phyloP scores from a whole-genome alignment of 2,113 vertebrate species.

The Hypocryptadius cinnamomeus region DNA sequence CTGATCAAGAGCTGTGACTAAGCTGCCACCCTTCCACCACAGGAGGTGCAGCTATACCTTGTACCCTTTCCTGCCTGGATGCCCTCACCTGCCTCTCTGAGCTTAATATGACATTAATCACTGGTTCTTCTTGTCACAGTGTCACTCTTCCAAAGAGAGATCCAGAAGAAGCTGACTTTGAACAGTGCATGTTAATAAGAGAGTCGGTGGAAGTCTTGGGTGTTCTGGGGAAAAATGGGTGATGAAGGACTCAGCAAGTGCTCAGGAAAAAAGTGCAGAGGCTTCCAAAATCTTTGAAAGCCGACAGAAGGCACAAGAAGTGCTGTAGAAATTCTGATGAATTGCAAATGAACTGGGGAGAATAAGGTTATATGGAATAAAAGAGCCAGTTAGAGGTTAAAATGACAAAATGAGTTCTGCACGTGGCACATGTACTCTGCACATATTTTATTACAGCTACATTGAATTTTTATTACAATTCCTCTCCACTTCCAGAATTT shows the following conservation, averaged over 20 bases:
- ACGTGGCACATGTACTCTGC: neutral
- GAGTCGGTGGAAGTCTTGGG: neutral
- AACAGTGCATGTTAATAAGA: neutral
- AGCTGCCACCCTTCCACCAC: neutral
- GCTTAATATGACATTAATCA: neutral
- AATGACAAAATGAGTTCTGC: neutral
- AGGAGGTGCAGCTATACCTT: neutral
- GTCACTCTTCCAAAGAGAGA: neutral
- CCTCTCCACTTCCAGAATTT: conserved; percentile 17
- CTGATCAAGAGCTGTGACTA: rapidly evolving
- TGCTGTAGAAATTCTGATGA: neutral
- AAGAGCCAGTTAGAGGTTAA: neutral
- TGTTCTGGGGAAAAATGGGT: neutral
- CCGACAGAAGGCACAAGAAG: neutral
- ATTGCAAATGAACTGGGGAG: neutral
- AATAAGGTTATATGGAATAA: neutral
- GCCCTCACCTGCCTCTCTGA: neutral
- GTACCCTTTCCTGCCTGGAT: neutral
- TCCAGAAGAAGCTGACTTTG: neutral
- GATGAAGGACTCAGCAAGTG: neutral
- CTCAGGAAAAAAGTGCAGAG: neutral
- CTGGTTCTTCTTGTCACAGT: neutral
- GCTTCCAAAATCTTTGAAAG: neutral
- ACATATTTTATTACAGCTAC: neutral
- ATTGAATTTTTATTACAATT: conserved; percentile 23